phyloP scores from a whole-genome alignment of 2,113 vertebrate genomes.

The Nematolebias whitei region DNA sequence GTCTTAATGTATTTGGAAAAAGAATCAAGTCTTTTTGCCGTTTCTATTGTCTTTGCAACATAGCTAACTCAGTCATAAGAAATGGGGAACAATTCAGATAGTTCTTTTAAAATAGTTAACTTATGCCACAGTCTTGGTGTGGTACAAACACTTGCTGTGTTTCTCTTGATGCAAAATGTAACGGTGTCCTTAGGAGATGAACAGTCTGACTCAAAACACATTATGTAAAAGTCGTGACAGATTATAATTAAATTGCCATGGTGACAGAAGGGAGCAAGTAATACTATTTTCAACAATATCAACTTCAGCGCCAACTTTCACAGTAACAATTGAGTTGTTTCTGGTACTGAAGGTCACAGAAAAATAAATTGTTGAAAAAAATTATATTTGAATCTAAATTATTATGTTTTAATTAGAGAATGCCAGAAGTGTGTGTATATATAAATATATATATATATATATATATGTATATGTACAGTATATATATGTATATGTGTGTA shows the following conservation, averaged over 20 bases:
- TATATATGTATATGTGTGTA: too few species aligned
- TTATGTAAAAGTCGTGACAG: slow-evolving; percentile 55
- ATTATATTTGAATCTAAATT: not conserved
- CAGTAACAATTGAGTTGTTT: not conserved
- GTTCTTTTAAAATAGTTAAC: slow-evolving; percentile 7
- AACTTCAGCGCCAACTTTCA: not conserved
- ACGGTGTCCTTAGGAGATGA: slow-evolving; percentile 16
- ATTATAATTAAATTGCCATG: slow-evolving; percentile 49
- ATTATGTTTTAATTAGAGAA: not conserved
- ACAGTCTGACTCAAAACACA: slow-evolving; percentile 26
- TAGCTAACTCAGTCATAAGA: not conserved
- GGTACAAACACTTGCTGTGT: slow-evolving; percentile 12
- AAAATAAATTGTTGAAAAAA: not conserved
- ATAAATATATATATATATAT: too few species aligned
- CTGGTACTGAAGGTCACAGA: not conserved
- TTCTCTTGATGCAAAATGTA: slow-evolving; percentile 21
- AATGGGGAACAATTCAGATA: not conserved
- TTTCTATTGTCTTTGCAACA: too few species aligned
- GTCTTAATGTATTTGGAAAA: too few species aligned
- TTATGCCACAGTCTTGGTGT: not conserved
- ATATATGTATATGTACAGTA: too few species aligned
- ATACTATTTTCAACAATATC: slow-evolving; percentile 12
- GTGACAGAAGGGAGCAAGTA: slow-evolving; percentile 30
- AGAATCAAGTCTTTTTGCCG: not conserved
- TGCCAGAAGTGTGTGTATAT: not conserved